Conservation (phyloP, 2,888 invertebrate genomes). For the Cecidostiba fungosa region DNA sequence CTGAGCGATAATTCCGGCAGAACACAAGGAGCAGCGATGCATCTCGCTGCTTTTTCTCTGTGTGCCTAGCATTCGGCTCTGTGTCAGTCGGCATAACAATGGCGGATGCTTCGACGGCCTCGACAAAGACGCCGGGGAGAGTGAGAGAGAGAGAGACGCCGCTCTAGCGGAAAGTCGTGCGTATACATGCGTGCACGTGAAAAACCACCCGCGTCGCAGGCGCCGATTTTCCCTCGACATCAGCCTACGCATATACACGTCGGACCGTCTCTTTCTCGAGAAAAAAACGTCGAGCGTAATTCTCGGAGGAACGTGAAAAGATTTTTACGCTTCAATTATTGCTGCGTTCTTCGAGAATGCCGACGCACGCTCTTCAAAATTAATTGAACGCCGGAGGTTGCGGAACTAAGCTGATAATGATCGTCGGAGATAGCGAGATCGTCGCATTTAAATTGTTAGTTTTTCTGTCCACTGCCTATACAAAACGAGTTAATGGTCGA, state of each 20-base stretch:
- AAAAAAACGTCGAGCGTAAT: conserved; percentile 32
- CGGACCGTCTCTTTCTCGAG: neutral
- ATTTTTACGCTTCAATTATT: conserved; percentile 49
- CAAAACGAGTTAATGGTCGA: too few species aligned
- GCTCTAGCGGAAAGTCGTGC: conserved; percentile 39
- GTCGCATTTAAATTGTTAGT: too few species aligned
- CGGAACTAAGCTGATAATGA: neutral
- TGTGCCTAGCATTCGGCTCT: conserved; percentile 3
- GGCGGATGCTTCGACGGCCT: conserved; percentile 60
- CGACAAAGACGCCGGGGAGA: conserved; percentile 68
- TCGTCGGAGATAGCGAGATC: neutral
- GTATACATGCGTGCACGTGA: conserved; percentile 47
- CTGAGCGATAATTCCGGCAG: conserved; percentile 58
- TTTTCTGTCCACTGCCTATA: too few species aligned
- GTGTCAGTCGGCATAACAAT: conserved; percentile 51
- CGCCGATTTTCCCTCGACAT: conserved; percentile 67
- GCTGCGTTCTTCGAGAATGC: neutral
- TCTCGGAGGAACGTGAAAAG: conserved; percentile 43
- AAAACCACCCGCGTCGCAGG: conserved; percentile 72
- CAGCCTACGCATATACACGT: conserved; percentile 2
- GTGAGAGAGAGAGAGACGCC: neutral
- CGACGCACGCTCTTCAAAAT: neutral
- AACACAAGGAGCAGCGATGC: conserved; percentile 60
- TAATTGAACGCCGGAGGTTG: neutral
- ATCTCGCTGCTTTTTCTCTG: conserved; percentile 44